Evolutionary conservation across 2,797 vertebrate species (phyloP).

Genomic region (Arremon brunneinucha): DNA sequence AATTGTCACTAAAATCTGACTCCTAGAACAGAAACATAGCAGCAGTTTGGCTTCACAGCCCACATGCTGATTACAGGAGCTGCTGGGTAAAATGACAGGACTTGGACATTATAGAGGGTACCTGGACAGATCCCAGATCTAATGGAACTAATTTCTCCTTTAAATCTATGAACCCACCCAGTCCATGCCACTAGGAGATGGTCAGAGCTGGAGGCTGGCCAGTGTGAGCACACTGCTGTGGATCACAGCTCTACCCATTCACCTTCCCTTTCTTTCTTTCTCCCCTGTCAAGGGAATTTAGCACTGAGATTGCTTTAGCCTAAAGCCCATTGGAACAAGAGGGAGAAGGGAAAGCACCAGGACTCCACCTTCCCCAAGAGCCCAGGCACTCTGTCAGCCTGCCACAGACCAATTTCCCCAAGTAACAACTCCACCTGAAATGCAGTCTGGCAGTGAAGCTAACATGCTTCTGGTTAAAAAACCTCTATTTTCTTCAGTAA

Average conservation of each 20-base stretch:
- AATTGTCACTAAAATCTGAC: neutral
- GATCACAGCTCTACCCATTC: neutral
- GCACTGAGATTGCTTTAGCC: neutral
- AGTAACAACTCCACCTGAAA: neutral
- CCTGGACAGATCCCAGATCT: neutral
- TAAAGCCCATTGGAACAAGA: neutral
- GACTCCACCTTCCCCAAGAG: neutral
- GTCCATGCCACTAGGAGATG: neutral
- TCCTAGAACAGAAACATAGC: neutral
- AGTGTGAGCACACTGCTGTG: neutral
- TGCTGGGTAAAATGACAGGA: neutral
- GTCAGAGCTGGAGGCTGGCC: neutral
- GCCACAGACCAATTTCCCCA: neutral
- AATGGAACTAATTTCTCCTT: neutral
- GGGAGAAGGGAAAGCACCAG: neutral
- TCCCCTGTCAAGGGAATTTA: neutral
- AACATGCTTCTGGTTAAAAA: neutral
- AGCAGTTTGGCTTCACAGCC: neutral
- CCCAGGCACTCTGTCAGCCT: neutral
- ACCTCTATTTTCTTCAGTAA: neutral
- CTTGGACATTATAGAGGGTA: neutral
- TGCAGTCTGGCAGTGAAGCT: neutral
- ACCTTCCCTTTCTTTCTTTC: neutral
- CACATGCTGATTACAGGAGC: neutral
- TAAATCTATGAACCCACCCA: neutral